A percentile compares a stretch with the other conserved stretches of the same genome.
These are phyloP conservation scores for Podilymbus podiceps DNA, from an alignment of 2,113 vertebrate genomes.

Conservation along the genomic window DNA sequence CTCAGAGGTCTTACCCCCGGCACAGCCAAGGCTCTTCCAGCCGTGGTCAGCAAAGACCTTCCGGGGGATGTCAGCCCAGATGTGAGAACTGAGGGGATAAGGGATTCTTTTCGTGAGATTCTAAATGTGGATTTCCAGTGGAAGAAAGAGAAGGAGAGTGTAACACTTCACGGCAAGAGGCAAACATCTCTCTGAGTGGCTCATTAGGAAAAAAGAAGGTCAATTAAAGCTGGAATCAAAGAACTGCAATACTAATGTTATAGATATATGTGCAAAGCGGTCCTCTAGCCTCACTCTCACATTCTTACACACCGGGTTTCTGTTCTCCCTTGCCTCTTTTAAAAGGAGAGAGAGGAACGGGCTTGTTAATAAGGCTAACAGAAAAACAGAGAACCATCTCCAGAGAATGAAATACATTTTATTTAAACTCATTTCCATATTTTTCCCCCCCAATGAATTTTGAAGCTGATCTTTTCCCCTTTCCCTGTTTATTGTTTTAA, in stretches of 20 bases:
- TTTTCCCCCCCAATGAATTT: not conserved
- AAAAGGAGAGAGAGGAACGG: not conserved
- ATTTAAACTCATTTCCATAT: not conserved
- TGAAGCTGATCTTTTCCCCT: not conserved
- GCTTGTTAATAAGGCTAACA: conserved; percentile 12
- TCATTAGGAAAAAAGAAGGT: conserved; percentile 2
- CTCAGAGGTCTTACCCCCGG: not conserved
- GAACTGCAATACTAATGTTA: not conserved
- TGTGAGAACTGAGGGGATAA: not conserved
- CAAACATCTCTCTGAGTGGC: not conserved
- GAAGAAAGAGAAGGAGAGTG: not conserved
- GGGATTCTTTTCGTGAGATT: not conserved
- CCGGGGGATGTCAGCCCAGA: not conserved
- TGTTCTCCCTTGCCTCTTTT: not conserved
- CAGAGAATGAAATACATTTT: not conserved
- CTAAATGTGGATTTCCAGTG: not conserved
- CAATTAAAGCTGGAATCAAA: conserved; percentile 28
- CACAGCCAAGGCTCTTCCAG: not conserved
- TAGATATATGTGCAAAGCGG: not conserved
- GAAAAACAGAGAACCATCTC: conserved; percentile 7
- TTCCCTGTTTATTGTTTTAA: not conserved
- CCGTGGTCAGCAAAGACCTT: not conserved
- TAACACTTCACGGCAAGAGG: not conserved
- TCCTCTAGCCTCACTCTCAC: not conserved
- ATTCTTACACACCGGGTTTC: not conserved